Percentiles rank a stretch among this genome's conserved stretches.
These are phyloP conservation scores for Drosophila fulvimacula DNA, from an alignment of 2,888 invertebrate species.

Conservation along the genomic window DNA sequence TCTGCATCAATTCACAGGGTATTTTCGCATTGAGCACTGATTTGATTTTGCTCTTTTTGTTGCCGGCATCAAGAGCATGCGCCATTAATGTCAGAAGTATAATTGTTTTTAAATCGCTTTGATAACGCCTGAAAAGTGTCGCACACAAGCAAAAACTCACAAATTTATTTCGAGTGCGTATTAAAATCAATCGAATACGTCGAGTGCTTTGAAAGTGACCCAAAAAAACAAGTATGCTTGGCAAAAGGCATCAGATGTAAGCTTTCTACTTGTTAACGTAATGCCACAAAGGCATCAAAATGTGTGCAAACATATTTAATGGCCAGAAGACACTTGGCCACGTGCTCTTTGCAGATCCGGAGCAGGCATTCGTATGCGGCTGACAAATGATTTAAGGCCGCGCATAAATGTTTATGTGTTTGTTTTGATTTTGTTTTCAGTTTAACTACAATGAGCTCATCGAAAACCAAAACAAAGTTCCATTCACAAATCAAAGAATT, in stretches of 20 bases:
- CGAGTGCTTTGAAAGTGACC: slow-evolving; percentile 66
- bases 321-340: slow-evolving; percentile 14
- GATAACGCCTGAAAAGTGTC: slow-evolving; percentile 61
- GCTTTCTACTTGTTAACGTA: slow-evolving; percentile 32
- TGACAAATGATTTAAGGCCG: neutral
- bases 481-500: slow-evolving; percentile 15
- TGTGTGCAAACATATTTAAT: slow-evolving; percentile 16
- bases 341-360: slow-evolving; percentile 1
- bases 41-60: slow-evolving; percentile 14
- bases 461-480: slow-evolving; percentile 22
- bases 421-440: slow-evolving; percentile 12
- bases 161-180: slow-evolving; percentile 66
- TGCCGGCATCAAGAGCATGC: slow-evolving; percentile 42
- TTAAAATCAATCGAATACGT: slow-evolving; percentile 66
- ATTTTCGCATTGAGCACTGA: neutral
- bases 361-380: neutral
- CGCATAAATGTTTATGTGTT: slow-evolving; percentile 23
- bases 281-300: slow-evolving; percentile 35
- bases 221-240: slow-evolving; percentile 63
- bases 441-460: slow-evolving; percentile 13
- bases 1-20: slow-evolving; percentile 1
- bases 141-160: slow-evolving; percentile 34
- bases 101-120: slow-evolving; percentile 78
- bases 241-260: slow-evolving; percentile 24
- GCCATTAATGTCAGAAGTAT: slow-evolving; percentile 74